phyloP scores from a whole-genome alignment of 2,113 vertebrate genomes.

The Eulemur macaco region DNA sequence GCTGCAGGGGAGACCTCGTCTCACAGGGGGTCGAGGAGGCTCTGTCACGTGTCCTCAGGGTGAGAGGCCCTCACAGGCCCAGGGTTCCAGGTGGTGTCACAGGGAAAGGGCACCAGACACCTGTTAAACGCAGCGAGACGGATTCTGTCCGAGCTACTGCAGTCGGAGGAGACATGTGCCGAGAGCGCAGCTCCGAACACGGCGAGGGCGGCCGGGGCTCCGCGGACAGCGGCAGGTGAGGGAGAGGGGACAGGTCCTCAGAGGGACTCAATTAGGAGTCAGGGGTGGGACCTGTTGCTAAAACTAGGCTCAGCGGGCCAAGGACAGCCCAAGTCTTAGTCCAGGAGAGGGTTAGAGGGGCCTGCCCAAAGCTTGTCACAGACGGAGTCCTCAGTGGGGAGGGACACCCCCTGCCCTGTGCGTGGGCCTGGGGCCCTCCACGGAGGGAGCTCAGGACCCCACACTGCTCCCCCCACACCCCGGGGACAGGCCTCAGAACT shows the following conservation, averaged over 20 bases:
- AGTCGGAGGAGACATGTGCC: accelerated
- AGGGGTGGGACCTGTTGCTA: background rate
- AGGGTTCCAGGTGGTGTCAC: background rate
- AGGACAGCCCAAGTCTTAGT: background rate
- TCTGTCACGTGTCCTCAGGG: background rate
- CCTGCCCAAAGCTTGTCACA: accelerated
- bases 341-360: background rate
- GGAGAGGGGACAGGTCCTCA: too few relatives aligned
- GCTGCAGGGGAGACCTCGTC: background rate
- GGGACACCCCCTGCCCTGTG: background rate
- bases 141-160: too few relatives aligned
- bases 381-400: too few relatives aligned
- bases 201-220: too few relatives aligned
- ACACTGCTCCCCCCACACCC: accelerated
- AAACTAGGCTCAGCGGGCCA: background rate
- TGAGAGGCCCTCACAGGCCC: background rate
- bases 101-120: accelerated
- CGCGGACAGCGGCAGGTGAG: accelerated
- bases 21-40: too few relatives aligned
- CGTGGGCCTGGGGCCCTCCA: background rate
- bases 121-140: background rate
- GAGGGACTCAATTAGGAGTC: too few relatives aligned
- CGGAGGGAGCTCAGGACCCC: background rate
- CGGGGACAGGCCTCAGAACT: accelerated
- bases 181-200: background rate